Base-by-base conservation (phyloP, 2,797 vertebrate genomes). In the Hapalemur alaotrensis region DNA sequence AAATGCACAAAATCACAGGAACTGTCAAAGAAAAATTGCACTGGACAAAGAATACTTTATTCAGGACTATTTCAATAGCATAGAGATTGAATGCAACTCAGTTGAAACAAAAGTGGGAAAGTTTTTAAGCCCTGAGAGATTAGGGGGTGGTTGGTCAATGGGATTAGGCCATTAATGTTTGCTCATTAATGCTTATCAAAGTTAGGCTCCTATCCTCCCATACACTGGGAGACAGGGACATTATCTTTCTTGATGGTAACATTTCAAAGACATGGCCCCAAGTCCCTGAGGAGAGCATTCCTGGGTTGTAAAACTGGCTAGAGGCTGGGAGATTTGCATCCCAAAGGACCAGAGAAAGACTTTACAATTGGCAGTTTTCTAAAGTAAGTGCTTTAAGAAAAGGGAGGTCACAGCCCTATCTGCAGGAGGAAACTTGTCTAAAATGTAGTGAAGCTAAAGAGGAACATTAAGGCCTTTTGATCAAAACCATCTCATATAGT, bases 61-160 rank as follows among this genome's bases (percentile, higher is more conserved):
- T 61, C 28, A 69, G 30, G 38, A 20, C 7, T 30, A 23, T 76
- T 46, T 15, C 22, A 88, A 38, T 57, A 17, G 48, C 8, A 54
- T 28, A 52, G 65, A 70, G 38, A 69, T 7, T 20, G 10, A 69
- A 69, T 35, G 30, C 63, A 89, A 57, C 50, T 80, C 15, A 14
- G 4, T 8, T 70, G 41, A 73, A 91, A 50, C 41, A 41, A 46
- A 57, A 38, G 23, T 18, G 12, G 20, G 30, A 25, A 80, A 38
- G 22, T 17, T 28, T 80, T 69, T 79, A 85, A 93, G 22, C 0
- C 4, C 35, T 52, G 18, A 46, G 3, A 1, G 35, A 14, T 11
- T 3, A 4, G 9, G 28, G 2, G 7, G 2, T 50, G 5, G 13
- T 76, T 20, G 32, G 0, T 69, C 25, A 67, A 1, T n/a, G 57